Conservation (phyloP, 2,113 vertebrate genomes). For the Embiotoca jacksoni region DNA sequence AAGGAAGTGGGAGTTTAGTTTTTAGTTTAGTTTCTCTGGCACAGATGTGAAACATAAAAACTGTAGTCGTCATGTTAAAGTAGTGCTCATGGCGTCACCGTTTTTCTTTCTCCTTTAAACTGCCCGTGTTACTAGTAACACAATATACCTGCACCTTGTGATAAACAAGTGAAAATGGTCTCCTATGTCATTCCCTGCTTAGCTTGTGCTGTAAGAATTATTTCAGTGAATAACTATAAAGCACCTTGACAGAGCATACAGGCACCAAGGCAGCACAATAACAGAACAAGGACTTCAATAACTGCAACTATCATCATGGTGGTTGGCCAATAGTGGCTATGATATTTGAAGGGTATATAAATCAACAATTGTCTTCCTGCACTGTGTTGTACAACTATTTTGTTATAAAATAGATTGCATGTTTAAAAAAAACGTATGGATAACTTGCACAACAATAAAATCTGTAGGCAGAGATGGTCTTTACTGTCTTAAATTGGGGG, state of each 20-base stretch:
- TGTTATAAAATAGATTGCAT: neutral
- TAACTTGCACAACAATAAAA: no score
- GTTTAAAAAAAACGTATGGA: no score
- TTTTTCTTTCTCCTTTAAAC: no score
- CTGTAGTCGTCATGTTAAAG: no score
- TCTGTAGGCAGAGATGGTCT: no score
- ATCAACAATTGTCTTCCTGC: no score
- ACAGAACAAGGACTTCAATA: neutral
- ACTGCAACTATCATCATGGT: no score
- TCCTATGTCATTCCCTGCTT: no score
- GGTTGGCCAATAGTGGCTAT: neutral
- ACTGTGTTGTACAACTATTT: neutral
- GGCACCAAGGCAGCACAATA: no score
- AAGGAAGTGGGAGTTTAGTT: neutral
- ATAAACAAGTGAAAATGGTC: neutral
- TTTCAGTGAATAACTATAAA: neutral
- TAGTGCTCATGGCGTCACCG: no score
- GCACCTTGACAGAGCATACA: no score
- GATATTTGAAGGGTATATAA: neutral
- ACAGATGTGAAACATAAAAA: neutral
- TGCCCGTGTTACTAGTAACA: neutral
- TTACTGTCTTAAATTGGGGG: no score
- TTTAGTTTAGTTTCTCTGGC: conserved; percentile 26
- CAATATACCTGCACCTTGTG: neutral
- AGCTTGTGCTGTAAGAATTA: neutral